Base-by-base conservation (phyloP, 2,797 vertebrate genomes). In the Coracias cyanogaster region DNA sequence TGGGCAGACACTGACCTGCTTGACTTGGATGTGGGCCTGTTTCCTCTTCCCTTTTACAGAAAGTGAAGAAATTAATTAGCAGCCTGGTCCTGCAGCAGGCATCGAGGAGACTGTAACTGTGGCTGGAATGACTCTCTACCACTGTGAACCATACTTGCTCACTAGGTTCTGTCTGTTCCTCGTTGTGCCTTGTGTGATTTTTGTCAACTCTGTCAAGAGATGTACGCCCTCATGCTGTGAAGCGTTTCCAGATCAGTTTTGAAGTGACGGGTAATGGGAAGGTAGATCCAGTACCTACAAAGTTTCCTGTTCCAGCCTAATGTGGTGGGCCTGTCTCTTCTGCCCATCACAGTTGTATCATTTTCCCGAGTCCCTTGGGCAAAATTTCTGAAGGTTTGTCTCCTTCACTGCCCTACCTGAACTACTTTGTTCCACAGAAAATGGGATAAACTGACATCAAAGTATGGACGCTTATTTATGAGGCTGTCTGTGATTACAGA, bases 21-120 rank as follows among this genome's bases (percentile, higher is more conserved):
- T 72, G 69, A 54, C 13, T 29, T 4, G 6, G 37, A 39, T 35
- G 43, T 29, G 16, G 26, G 14, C 49, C 31, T 61, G 12, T 76
- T 82, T 61, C 41, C 3, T 86, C 17, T 22, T 83, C 61, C 4
- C 3, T 48, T 48, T 66, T 57, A 37, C 19, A 74, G 66, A 67
- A 86, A 48, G 35, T 3, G 8, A 82, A 74, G 62, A 84, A 39
- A 74, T 52, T 19, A 0, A 1, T 69, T 48, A 54, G 54, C 62
- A 45, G 37, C 9, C n/a, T 29, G 52, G 31, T 76, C 10, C 29
- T 82, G 39, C 65, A 45, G 77, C 57, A 61, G 54, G n/a, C 8
- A 0, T 55, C 29, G 1, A 28, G 3, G 52, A 46, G 65, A 8
- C 35, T 14, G 37, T n/a, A 29, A 49, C 15, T 0, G 0, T 62